Evolutionary conservation across 2,113 vertebrate species (phyloP), one percentile per base, ranked within the genome.

Genomic region (Datnioides undecimradiatus): DNA sequence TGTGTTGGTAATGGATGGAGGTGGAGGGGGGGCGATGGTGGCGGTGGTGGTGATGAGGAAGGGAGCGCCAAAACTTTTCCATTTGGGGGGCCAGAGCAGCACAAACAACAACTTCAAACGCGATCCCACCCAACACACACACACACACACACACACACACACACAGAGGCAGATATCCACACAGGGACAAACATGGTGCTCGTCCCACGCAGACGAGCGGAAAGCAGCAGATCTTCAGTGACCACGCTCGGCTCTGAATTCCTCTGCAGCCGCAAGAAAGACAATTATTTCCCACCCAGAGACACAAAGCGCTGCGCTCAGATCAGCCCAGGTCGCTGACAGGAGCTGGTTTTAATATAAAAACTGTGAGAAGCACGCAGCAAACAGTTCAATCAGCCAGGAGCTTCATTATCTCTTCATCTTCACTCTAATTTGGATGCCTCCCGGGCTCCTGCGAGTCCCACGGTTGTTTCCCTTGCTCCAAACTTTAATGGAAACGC

Each of bases 61-160:
- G 89, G 95, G n/a, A n/a, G n/a, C n/a, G 92, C 95, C 94, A 94
- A 96, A 96, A 84, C 79, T 94, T 97, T 98, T 97, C 96, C 96
- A 97, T 97, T 95, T 96, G 88, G 86, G n/a, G 91, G 90, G 94
- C 94, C 96, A 95, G n/a, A 93, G 94, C 93, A 92, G 93, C 95
- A 88, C 93, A 96, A 97, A 97, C 96, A 97, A 97, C 95, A n/a
- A n/a, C n/a, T n/a, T n/a, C n/a, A n/a, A n/a, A n/a, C n/a, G n/a
- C n/a, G n/a, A n/a, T n/a, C n/a, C n/a, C n/a, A n/a, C n/a, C n/a
- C n/a, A n/a, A n/a, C n/a, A n/a, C n/a, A 94, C 94, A 92, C 93
- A 73, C 83, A 74, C 80, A 60, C 79, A 83, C 75, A 76, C 89
- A 91, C 93, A 93, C 94, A 88, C 94, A 62, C 82, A 64, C 80